These are phyloP conservation scores for Dendrocincla fuliginosa DNA, from an alignment of 2,797 vertebrate genomes.

Conservation along the genomic window DNA sequence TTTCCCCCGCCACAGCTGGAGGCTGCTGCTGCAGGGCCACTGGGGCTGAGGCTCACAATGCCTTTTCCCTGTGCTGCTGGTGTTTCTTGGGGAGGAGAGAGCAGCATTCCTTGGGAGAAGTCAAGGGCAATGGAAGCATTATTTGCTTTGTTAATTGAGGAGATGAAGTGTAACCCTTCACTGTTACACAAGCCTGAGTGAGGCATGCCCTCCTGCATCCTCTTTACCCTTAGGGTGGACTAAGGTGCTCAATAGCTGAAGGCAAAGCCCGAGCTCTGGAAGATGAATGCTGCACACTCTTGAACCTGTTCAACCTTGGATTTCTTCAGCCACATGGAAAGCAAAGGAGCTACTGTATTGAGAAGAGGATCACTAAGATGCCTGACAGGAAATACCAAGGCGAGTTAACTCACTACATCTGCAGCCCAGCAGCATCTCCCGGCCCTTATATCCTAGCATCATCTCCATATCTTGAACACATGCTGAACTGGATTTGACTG, in stretches of 20 bases:
- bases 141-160: neutral
- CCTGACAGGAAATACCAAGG: neutral
- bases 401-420: neutral
- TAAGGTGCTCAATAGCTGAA: neutral
- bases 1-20: neutral
- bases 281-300: neutral
- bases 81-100: neutral
- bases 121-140: neutral
- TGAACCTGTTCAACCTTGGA: neutral
- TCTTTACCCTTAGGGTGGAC: neutral
- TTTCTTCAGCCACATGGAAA: neutral
- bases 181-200: neutral
- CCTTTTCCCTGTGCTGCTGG: neutral
- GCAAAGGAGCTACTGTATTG: neutral
- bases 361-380: neutral
- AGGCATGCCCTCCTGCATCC: neutral
- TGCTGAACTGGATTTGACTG: neutral
- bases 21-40: neutral
- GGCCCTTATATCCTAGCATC: neutral
- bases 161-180: neutral
- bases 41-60: neutral
- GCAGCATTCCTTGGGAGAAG: neutral
- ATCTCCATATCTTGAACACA: neutral
- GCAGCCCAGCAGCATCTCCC: neutral
- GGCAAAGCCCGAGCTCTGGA: neutral